Percentiles rank a stretch among this genome's conserved stretches.
These are phyloP conservation scores for Macrochelys suwanniensis DNA, from an alignment of 2,797 vertebrate genomes.

Conservation along the genomic window DNA sequence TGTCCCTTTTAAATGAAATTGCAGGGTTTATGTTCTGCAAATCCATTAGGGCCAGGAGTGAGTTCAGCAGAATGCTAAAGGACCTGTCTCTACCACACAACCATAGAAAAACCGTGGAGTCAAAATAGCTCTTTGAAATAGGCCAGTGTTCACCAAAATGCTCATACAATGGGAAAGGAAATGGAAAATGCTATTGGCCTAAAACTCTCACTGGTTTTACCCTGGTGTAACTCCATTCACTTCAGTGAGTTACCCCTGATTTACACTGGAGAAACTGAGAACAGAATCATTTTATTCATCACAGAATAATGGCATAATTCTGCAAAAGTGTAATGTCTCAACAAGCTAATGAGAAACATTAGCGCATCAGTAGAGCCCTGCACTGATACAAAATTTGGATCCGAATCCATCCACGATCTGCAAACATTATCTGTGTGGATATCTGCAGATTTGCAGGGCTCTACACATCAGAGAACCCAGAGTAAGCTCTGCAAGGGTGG, in stretches of 20 bases:
- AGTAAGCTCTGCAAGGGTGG: background rate
- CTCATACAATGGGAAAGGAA: background rate
- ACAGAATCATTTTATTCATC: rapidly evolving
- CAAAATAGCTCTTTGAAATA: background rate
- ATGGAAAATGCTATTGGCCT: background rate
- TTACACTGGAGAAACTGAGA: rapidly evolving
- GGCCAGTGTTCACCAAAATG: background rate
- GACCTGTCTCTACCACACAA: background rate
- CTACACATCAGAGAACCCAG: background rate
- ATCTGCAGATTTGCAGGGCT: too few relatives aligned
- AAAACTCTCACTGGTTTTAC: background rate
- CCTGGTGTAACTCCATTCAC: background rate
- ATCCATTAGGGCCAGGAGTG: background rate
- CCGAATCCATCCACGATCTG: too few relatives aligned
- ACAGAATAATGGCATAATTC: background rate
- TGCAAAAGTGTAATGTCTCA: background rate
- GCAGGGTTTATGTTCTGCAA: background rate
- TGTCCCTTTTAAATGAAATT: background rate
- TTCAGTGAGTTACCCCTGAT: rapidly evolving
- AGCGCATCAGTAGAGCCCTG: background rate
- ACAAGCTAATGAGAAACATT: background rate
- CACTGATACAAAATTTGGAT: too few relatives aligned
- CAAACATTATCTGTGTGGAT: too few relatives aligned
- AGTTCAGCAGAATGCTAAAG: background rate
- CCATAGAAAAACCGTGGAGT: background rate